Evolutionary conservation across 2,888 invertebrate species (phyloP).

Genomic region (Clunio marinus): DNA sequence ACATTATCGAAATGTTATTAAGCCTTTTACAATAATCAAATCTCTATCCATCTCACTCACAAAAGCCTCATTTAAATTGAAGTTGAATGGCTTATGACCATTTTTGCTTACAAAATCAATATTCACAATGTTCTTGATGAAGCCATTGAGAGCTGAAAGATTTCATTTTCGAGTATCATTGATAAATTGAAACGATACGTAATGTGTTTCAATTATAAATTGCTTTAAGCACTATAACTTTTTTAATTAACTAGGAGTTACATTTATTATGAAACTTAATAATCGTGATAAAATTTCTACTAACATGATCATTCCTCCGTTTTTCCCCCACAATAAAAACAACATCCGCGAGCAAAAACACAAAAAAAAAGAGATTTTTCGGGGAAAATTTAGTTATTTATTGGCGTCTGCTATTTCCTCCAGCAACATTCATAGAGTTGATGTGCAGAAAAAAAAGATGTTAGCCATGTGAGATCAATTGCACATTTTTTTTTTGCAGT

Average conservation of each 20-base stretch:
- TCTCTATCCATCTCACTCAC: neutral
- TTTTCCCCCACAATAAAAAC: conserved; percentile 1
- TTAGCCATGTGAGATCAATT: conserved; percentile 15
- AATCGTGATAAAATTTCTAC: too few relatives aligned
- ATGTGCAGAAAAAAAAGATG: neutral
- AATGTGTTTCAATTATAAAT: too few relatives aligned
- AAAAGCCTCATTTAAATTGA: neutral
- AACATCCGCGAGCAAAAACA: too few relatives aligned
- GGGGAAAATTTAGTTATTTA: neutral
- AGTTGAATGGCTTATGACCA: neutral
- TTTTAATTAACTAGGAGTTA: too few relatives aligned
- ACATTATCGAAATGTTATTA: neutral
- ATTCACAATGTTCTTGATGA: too few relatives aligned
- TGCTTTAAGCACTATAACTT: too few relatives aligned
- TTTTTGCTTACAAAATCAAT: conserved; percentile 9
- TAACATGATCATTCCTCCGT: too few relatives aligned
- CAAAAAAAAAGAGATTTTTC: too few relatives aligned
- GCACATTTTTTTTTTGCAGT: conserved; percentile 15
- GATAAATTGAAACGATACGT: conserved; percentile 4
- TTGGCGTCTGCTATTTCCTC: conserved; percentile 25
- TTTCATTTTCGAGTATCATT: too few relatives aligned
- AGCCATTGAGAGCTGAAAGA: too few relatives aligned
- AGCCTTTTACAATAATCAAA: neutral
- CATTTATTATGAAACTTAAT: too few relatives aligned
- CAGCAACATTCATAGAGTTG: neutral